Conservation (phyloP, 2,888 invertebrate species). For the Hypomecis atomaria region DNA sequence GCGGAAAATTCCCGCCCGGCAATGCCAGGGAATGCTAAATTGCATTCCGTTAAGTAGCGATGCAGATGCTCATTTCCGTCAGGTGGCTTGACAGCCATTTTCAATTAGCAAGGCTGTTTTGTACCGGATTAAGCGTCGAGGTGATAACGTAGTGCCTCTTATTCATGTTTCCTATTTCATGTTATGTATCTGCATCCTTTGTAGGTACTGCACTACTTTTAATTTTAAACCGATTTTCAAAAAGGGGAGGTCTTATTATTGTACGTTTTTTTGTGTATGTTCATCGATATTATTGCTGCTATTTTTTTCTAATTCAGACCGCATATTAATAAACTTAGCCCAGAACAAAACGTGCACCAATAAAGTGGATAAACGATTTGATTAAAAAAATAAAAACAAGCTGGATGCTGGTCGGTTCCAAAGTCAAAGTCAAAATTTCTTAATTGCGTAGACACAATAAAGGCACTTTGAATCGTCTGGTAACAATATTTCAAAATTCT, state of each 20-base stretch:
- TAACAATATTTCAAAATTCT: too few species aligned
- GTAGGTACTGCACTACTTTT: too few species aligned
- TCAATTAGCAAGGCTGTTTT: conserved; percentile 50
- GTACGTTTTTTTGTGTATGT: too few species aligned
- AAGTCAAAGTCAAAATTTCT: too few species aligned
- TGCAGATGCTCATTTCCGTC: conserved; percentile 46
- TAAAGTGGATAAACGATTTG: background rate
- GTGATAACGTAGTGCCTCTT: background rate
- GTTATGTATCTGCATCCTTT: too few species aligned
- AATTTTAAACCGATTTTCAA: too few species aligned
- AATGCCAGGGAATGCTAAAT: conserved; percentile 33
- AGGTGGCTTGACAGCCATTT: conserved; percentile 56
- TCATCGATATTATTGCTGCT: too few species aligned
- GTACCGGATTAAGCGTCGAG: conserved; percentile 27
- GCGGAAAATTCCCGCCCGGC: conserved; percentile 7
- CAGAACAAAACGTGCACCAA: background rate
- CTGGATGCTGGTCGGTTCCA: too few species aligned
- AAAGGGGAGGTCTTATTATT: too few species aligned
- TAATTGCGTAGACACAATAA: too few species aligned
- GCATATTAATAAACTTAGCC: background rate
- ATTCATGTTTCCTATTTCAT: background rate
- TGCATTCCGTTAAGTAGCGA: conserved; percentile 49
- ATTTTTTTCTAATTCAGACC: too few species aligned
- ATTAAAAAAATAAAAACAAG: background rate
- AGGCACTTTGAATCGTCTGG: too few species aligned